Base-by-base conservation (phyloP, 2,797 vertebrate species). In the Champsocephalus gunnari region DNA sequence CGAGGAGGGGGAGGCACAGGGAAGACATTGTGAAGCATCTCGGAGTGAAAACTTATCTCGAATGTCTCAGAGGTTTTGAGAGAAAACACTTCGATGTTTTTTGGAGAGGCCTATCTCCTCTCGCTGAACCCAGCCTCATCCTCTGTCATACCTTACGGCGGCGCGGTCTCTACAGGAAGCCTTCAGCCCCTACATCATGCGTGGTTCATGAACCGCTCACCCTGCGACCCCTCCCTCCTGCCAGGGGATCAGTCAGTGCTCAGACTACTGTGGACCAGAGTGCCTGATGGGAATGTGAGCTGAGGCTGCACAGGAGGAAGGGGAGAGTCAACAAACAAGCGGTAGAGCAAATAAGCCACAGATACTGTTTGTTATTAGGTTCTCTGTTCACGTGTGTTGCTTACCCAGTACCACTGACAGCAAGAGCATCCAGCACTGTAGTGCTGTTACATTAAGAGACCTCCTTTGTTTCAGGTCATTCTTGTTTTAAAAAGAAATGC, bases 41-140 rank as follows among this genome's bases (percentile, higher is more conserved):
- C 83, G 75, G 91, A 90, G 92, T 94, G 96, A 96, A 97, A 88
- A 89, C 89, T 53, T 89, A 92, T 93, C 93, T 92, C 90, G 64
- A 96, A 96, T 96, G 95, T 97, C 96, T 96, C 93, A 90, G 90
- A 83, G 93, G 96, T 97, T 97, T 97, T 95, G 87, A 96, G 94
- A 97, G 96, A 97, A 98, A 97, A 98, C 96, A 98, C 93, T 95
- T 93, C 93, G 43, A 90, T 93, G 93, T 92, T 92, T 38, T 84
- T 92, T 93, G 34, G 32, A 60, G 28, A 76, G 75, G 77, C 84
- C 81, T 63, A 77, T 87, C 87, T 88, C 81, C 80, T 81, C 54
- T 75, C 49, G 45, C 69, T 88, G 83, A 85, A 89, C 87, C 88
- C 79, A 86, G 76, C 73, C 78, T 90, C 73, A 77, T 85, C 65